Base-by-base conservation (phyloP, 2,888 invertebrate species). In the Meliscaeva auricollis region DNA sequence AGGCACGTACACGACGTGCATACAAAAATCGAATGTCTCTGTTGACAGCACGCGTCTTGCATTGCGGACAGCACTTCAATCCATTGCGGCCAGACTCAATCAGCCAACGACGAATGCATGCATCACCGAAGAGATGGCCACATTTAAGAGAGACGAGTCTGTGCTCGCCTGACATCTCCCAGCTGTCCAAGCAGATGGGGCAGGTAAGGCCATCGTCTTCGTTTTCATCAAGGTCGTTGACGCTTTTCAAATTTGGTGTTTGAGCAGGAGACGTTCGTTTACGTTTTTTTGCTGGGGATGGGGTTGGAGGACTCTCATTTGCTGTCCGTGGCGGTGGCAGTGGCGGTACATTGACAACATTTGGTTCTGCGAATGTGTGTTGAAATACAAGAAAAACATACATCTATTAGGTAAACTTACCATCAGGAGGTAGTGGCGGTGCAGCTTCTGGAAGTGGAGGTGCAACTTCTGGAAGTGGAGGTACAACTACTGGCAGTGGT, bases 71-170 rank as follows among this genome's bases (percentile, higher is more conserved):
- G 0, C 94, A 93, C 70, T 94, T 94, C 83, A 90, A 62, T 88
- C 93, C 89, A 1, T 90, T 89, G 0, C 89, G 88, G 5, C 88
- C 87, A 17, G 90, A 90, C 62, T 92, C 91, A 4, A 77, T 56
- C 2, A 92, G 78, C 92, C 93, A 94, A 81, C 91, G 91, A 0
- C 90, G 90, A 68, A 92, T 93, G 90, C 98, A 98, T 17, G 94
- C 93, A 0, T 94, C 92, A 0, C 99, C 99, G 91, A 98, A 99
- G 7, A 98, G 92, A 92, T 99, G 99, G 0, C 99, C 99, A 91
- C 99, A 99, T 89, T 95, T 95, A 8, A 99, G 92, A 0, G 97
- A 95, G n/a, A 96, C 96, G 2, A 98, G 92, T 69, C 98, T 93
- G 91, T 99, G 99, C 0, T 94, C 94, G 0, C 98, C 98, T 0